These are phyloP conservation scores for Clarias batrachus DNA, from an alignment of 2,113 vertebrate species.

Conservation along the genomic window DNA sequence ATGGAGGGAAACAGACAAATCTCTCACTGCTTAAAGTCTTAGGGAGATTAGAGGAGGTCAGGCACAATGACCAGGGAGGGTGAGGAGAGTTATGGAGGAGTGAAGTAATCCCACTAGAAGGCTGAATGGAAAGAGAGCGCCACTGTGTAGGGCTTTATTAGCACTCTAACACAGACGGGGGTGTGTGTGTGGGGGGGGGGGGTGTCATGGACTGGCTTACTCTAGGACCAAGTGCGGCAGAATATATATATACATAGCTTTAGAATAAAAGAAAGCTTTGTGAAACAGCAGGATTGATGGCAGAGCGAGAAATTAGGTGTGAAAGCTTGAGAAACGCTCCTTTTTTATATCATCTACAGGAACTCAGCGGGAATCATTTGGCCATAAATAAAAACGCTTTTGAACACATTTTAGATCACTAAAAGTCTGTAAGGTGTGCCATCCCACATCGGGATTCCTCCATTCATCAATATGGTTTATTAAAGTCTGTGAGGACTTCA, in stretches of 20 bases:
- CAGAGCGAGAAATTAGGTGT: conserved; percentile 35
- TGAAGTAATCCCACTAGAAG: conserved; percentile 36
- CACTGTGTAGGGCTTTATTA: conserved; percentile 34
- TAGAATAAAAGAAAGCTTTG: conserved; percentile 31
- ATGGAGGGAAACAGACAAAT: conserved; percentile 41
- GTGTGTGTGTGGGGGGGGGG: not conserved
- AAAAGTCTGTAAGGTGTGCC: not conserved
- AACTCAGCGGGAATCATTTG: conserved; percentile 2
- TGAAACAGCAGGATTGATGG: conserved; percentile 24
- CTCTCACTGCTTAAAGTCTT: conserved; percentile 57
- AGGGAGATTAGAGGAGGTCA: conserved; percentile 58
- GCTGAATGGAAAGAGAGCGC: conserved; percentile 28
- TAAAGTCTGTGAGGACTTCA: not conserved
- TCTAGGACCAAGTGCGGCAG: not conserved
- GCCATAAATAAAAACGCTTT: not conserved
- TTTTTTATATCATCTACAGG: not conserved
- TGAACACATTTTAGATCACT: not conserved
- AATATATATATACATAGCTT: conserved; percentile 11
- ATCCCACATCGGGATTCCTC: not conserved
- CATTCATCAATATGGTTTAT: not conserved
- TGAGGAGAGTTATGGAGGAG: conserved; percentile 5
- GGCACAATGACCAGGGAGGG: conserved; percentile 41
- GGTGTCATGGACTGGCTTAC: conserved; percentile 6
- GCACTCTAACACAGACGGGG: conserved; percentile 13
- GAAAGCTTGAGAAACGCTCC: conserved; percentile 26